These are phyloP conservation scores for Brachionus paranguensis DNA, from an alignment of 1,140 invertebrate species.

Conservation along the genomic window DNA sequence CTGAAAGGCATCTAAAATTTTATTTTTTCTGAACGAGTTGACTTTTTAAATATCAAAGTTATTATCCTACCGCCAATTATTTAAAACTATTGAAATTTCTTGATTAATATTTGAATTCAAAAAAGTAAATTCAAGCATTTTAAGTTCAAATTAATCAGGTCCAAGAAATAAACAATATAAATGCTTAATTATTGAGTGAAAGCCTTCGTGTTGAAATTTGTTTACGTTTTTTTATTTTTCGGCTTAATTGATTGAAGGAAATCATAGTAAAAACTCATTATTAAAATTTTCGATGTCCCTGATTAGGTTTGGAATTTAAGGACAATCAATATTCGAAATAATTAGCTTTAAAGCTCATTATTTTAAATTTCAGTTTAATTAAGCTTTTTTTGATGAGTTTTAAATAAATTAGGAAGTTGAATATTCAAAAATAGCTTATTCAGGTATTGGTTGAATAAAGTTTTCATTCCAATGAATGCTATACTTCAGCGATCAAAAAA, in stretches of 20 bases:
- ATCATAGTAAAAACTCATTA: not conserved
- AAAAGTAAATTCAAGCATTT: not conserved
- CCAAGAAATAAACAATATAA: not conserved
- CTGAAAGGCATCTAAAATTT: not conserved
- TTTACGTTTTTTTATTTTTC: constrained; percentile 14
- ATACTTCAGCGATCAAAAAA: not conserved
- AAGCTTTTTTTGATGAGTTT: not conserved
- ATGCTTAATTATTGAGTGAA: constrained; percentile 8
- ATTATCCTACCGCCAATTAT: not conserved
- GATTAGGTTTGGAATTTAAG: constrained; percentile 20
- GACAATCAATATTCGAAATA: not conserved
- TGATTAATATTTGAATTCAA: not conserved
- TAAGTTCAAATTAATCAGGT: constrained; percentile 17
- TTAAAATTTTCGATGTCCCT: not conserved
- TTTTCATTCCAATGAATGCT: not conserved
- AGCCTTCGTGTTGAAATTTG: not conserved
- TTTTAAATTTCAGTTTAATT: not conserved
- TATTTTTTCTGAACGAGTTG: not conserved
- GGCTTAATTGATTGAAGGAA: constrained; percentile 21
- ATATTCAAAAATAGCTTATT: not conserved
- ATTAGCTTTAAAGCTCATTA: not conserved
- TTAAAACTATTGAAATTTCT: constrained; percentile 25
- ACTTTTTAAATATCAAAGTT: not conserved
- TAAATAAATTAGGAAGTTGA: not conserved
- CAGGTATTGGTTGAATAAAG: not conserved